Base-by-base conservation (phyloP, 2,888 invertebrate genomes). In the Serrognathus titanus region DNA sequence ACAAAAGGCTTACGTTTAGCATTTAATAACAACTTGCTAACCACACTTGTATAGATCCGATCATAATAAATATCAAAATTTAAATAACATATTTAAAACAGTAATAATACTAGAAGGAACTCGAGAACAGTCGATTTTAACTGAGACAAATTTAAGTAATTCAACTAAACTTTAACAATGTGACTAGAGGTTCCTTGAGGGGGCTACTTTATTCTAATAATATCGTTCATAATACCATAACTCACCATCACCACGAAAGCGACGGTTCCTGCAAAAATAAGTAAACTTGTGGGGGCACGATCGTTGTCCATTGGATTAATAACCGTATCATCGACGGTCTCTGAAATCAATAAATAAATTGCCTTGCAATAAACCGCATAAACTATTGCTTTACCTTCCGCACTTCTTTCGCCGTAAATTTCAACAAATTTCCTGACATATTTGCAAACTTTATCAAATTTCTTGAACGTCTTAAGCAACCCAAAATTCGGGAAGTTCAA, bases 351-450 rank as follows among this genome's bases (percentile, higher is more conserved):
- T 1, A 13, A 48, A 20, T 20, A 41, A 11, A 7, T 49, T 6
- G 31, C 11, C 37, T 53, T 12, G 9, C 20, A 47, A 37, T 20
- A 37, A 36, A 3, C 12, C 36, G 1, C 16, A 31, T 16, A 8
- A 31, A 16, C 12, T 43, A n/a, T 31, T 9, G 36, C n/a, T n/a
- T 48, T 43, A 57, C 57, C 53, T 47, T 40, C 43, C 2, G 13
- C 16, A 16, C 50, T 24, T 36, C 52, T 53, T n/a, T 53, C 53
- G 10, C 48, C 48, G 35, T 50, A 53, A 13, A 50, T 38, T 12
- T 50, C 49, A n/a, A 63, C 48, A 57, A 60, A 64, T 57, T 60
- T 63, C 58, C 51, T 55, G 53, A 61, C 43, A 52, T 63, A 66
- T 57, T 62, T 61, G 45, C 58, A 59, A 54, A 60, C 31, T n/a